Conservation (phyloP, 2,888 invertebrate species). For the Andrena fulva region DNA sequence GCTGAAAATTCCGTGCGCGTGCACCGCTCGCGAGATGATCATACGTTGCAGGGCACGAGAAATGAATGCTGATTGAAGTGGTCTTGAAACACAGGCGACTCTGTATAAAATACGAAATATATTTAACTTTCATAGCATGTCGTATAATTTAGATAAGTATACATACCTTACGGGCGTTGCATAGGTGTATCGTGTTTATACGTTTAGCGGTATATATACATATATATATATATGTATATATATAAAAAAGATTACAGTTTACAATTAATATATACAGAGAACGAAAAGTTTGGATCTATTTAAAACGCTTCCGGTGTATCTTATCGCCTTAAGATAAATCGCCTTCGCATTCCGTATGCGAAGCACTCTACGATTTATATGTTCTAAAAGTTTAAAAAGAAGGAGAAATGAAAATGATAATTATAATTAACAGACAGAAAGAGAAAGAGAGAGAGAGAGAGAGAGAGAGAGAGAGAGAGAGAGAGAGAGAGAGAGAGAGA, state of each 20-base stretch:
- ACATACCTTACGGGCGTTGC: constrained; percentile 72
- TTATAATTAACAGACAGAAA: constrained; percentile 47
- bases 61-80: constrained; percentile 26
- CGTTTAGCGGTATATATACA: constrained; percentile 65
- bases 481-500: constrained; percentile 44
- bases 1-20: constrained; percentile 14
- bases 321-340: constrained; percentile 67
- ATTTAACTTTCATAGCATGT: constrained; percentile 81
- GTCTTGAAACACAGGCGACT: constrained; percentile 15
- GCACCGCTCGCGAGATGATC: neutral
- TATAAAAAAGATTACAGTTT: constrained; percentile 70
- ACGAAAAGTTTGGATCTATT: constrained; percentile 51
- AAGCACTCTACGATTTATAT: constrained; percentile 62
- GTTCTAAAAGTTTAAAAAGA: constrained; percentile 61
- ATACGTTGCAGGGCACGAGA: neutral
- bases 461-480: constrained; percentile 44
- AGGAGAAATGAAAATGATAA: constrained; percentile 49
- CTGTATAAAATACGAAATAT: constrained; percentile 83
- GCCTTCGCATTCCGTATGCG: constrained; percentile 64
- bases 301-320: constrained; percentile 55
- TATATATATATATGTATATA: constrained; percentile 68
- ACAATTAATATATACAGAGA: constrained; percentile 73
- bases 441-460: constrained; percentile 41
- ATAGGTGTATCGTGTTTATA: constrained; percentile 62
- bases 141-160: constrained; percentile 83